phyloP scores from a whole-genome alignment of 2,113 vertebrate genomes.

The Peromyscus californicus region DNA sequence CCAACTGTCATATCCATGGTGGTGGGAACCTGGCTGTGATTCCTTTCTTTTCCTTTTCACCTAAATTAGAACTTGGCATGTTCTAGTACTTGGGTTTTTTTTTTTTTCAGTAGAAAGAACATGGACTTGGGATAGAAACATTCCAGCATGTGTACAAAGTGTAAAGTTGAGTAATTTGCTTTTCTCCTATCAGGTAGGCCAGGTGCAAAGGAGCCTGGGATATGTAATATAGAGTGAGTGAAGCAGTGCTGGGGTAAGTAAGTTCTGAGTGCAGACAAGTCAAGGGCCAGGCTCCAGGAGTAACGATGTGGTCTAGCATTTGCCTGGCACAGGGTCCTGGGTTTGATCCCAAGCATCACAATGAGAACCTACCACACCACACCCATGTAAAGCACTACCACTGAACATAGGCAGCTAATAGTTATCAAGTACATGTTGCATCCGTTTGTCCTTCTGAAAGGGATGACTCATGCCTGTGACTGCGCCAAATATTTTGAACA shows the following conservation, averaged over 20 bases:
- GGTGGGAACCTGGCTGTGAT: neutral
- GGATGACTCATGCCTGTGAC: neutral
- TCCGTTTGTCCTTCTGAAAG: neutral
- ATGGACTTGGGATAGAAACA: neutral
- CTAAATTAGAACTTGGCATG: neutral
- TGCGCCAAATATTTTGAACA: neutral
- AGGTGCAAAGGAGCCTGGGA: neutral
- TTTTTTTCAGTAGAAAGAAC: neutral
- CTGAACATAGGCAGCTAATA: neutral
- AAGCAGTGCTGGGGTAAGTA: neutral
- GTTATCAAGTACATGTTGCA: neutral
- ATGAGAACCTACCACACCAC: neutral
- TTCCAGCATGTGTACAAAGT: neutral
- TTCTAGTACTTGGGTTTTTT: neutral
- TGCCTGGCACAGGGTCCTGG: neutral
- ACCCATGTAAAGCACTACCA: neutral
- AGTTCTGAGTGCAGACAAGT: neutral
- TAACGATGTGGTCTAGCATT: neutral
- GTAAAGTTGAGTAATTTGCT: conserved; percentile 23
- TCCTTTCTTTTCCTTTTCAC: neutral
- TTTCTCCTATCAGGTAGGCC: neutral
- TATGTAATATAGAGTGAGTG: neutral
- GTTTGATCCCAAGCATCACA: neutral
- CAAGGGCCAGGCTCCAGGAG: neutral
- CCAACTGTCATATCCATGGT: neutral